These are phyloP conservation scores for Etheostoma perlongum DNA, from an alignment of 2,797 vertebrate genomes.

Conservation along the genomic window DNA sequence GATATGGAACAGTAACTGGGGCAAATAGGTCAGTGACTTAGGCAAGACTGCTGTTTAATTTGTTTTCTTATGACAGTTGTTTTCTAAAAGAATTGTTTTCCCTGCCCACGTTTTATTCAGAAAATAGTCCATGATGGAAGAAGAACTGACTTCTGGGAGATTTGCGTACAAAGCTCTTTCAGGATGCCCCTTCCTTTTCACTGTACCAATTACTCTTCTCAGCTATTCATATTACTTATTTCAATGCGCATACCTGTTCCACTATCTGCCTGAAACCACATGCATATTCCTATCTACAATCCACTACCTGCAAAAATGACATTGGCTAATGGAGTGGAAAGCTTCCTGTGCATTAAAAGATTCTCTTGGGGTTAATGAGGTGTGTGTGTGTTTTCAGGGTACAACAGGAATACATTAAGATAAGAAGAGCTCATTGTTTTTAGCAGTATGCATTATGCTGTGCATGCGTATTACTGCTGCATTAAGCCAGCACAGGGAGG, in stretches of 20 bases:
- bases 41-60: too few species aligned
- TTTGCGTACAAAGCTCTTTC: not conserved
- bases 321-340: slow-evolving; percentile 65
- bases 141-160: not conserved
- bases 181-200: not conserved
- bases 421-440: slow-evolving; percentile 51
- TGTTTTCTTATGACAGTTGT: too few species aligned
- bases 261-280: slow-evolving; percentile 23
- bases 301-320: slow-evolving; percentile 57
- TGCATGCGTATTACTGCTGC: slow-evolving; percentile 4
- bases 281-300: slow-evolving; percentile 28
- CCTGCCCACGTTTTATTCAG: not conserved
- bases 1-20: too few species aligned
- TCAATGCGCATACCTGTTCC: slow-evolving; percentile 12
- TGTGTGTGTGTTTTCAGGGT: slow-evolving; percentile 20
- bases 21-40: too few species aligned
- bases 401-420: slow-evolving; percentile 51
- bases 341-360: slow-evolving; percentile 58
- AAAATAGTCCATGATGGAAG: not conserved
- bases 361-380: slow-evolving; percentile 65
- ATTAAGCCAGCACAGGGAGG: slow-evolving; percentile 1
- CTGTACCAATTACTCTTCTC: not conserved
- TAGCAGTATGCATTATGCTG: slow-evolving; percentile 22
- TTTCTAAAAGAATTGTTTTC: not conserved
- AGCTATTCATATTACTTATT: slow-evolving; percentile 10